Evolutionary conservation across 2,113 vertebrate species (phyloP), one percentile per base, ranked within the genome.

Genomic region (Podocnemis expansa): DNA sequence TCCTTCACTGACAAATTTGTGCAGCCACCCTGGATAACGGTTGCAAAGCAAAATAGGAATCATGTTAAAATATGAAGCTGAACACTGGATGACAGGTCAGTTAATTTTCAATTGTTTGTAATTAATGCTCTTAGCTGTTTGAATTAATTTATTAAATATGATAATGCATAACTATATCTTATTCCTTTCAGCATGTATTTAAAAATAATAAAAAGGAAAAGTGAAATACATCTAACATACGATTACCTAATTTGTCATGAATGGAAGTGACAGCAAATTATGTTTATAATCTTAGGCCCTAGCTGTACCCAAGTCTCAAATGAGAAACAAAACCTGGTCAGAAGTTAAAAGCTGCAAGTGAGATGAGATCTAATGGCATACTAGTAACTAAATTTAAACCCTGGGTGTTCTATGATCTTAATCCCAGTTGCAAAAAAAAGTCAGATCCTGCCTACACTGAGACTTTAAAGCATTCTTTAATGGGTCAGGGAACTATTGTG

Each of bases 211-310:
- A 34, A 67, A 67, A 67, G 60, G 17, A 75, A 92, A 78, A 70
- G 24, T 19, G 52, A 93, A 82, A 80, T 27, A 13, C 67, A 63
- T 11, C 45, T 31, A 38, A 49, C 81, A 5, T 22, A 34, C 12
- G 2, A 38, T 5, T 29, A 93, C 29, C 54, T 76, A 84, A 31
- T 21, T 38, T 78, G 54, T 2, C 17, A 55, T 82, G 56, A 78
- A 5, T 0, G 0, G 76, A 75, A 63, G 1, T 0, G 3, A 31
- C 29, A 82, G 22, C 17, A 4, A 4, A 2, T 6, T 0, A 3
- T 24, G 34, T 75, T 75, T 8, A 22, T 43, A 54, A 80, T 7
- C 25, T 41, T 9, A 0, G 21, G 1, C 0, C 0, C 31, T 1
- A 55, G 29, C 1, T 25, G 1, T 4, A 11, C 4, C 43, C 4